phyloP scores from a whole-genome alignment of 2,797 vertebrate species.

The Microtus obscurus region DNA sequence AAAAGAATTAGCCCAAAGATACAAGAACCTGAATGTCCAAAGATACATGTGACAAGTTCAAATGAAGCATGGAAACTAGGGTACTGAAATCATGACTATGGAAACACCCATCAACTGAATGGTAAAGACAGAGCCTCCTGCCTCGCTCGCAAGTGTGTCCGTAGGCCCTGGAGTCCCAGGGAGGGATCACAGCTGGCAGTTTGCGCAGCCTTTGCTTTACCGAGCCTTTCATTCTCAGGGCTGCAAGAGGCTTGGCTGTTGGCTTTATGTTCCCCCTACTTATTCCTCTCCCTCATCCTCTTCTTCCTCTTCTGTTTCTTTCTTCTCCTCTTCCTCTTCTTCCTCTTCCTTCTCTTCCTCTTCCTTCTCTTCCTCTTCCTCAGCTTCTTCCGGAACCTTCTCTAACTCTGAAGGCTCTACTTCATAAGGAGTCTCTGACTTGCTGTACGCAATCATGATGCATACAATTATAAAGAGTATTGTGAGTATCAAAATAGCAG shows the following conservation, averaged over 20 bases:
- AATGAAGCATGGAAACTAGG: constrained; percentile 58
- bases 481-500: neutral
- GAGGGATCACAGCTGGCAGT: neutral
- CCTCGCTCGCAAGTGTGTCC: neutral
- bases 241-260: neutral
- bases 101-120: constrained; percentile 18
- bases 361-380: neutral
- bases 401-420: neutral
- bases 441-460: rapidly evolving
- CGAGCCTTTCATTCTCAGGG: neutral
- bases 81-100: constrained; percentile 41
- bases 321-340: rapidly evolving
- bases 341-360: too few relatives aligned
- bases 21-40: constrained; percentile 12
- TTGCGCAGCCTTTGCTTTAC: neutral
- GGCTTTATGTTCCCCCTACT: neutral
- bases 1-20: neutral
- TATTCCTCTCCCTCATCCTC: neutral
- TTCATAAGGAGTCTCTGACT: neutral
- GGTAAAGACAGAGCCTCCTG: neutral
- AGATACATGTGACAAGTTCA: constrained; percentile 2
- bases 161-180: neutral
- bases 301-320: rapidly evolving
- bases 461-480: neutral
- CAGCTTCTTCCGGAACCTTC: neutral